Evolutionary conservation across 2,113 vertebrate genomes (phyloP).

Genomic region (Apteryx owenii): DNA sequence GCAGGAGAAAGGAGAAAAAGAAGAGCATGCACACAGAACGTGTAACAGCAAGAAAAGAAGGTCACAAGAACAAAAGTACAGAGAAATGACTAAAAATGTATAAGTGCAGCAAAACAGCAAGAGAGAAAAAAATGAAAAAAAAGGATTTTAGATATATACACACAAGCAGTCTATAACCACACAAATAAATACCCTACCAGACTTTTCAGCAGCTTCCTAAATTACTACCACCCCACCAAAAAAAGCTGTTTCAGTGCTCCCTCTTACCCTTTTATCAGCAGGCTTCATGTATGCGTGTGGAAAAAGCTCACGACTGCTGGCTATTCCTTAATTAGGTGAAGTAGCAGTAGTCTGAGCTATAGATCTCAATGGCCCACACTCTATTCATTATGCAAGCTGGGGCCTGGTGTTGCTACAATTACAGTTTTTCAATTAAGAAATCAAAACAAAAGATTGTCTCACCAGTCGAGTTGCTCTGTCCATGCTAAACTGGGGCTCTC

Average conservation of each 20-base stretch:
- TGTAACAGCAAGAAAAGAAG: not conserved
- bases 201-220: not conserved
- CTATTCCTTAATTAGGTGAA: not conserved
- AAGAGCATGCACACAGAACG: not conserved
- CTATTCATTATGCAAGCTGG: not conserved
- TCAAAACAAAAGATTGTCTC: not conserved
- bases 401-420: conserved; percentile 5
- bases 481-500: not conserved
- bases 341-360: not conserved
- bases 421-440: conserved; percentile 39
- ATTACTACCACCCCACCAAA: not conserved
- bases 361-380: not conserved
- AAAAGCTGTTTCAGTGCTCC: not conserved
- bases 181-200: not conserved
- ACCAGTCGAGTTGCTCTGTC: not conserved
- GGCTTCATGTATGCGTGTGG: not conserved
- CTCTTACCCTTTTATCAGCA: not conserved
- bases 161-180: not conserved
- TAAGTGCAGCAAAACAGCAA: not conserved
- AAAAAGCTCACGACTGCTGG: not conserved
- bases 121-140: not conserved
- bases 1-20: not conserved
- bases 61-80: not conserved
- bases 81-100: not conserved
- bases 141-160: not conserved